Evolutionary conservation across 2,888 invertebrate species (phyloP), one percentile per base, ranked within the genome.

Genomic region (Odontomyia ornata): DNA sequence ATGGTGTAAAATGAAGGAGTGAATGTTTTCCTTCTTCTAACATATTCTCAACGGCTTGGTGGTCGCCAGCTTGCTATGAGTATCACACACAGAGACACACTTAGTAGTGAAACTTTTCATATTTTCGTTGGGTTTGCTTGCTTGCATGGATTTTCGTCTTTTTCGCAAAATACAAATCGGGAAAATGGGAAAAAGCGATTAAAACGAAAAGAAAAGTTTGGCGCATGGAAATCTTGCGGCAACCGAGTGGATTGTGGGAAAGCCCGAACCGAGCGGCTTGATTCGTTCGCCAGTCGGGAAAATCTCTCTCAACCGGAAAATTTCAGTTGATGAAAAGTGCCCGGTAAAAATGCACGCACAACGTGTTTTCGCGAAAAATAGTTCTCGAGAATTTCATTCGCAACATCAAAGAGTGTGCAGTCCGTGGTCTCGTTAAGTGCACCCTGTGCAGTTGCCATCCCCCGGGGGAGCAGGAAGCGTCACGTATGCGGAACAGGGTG

Each of bases 291-390:
- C 13, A 43, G 46, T 65, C 67, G 76, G 76, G 65, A 76, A 76
- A 76, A n/a, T 56, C 67, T 76, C 67, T 65, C 36, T 47, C 30
- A 65, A 65, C 65, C 64, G 62, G 52, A 77, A 77, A 71, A 71
- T 65, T 77, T 77, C 75, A 77, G 77, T 77, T 77, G 77, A 77
- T 77, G 75, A 69, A 77, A 77, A 75, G 69, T 75, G 56, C 52
- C 67, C 75, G 77, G 77, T 43, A 30, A 76, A 77, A 77, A 65
- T 77, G 75, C 73, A 75, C 75, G 77, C 46, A 76, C 62, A 75
- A 73, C 73, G 73, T 60, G 73, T 36, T 72, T 46, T 72, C 72
- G 72, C 57, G 56, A 73, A 73, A 73, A 46, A 69, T 69, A 7
- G 18, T 73, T 43, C 18, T 36, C 73, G 73, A 27, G 27, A 47